phyloP scores from a whole-genome alignment of 2,113 vertebrate genomes.

The Gasterosteus aculeatus region DNA sequence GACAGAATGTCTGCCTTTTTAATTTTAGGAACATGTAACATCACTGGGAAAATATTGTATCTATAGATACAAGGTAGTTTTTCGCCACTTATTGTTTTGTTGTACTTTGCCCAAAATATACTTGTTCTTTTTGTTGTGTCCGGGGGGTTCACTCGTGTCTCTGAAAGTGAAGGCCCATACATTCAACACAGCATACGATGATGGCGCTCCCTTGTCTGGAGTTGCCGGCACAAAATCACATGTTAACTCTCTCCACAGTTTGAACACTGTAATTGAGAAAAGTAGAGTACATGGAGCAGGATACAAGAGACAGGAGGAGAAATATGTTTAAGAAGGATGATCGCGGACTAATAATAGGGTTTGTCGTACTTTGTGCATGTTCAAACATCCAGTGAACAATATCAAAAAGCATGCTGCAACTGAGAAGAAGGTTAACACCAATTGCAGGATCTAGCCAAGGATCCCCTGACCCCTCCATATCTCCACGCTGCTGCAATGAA shows the following conservation, averaged over 20 bases:
- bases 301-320: constrained; percentile 17
- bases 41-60: neutral
- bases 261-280: constrained; percentile 60
- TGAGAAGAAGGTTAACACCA: neutral
- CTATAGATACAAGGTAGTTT: neutral
- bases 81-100: neutral
- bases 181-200: constrained; percentile 1
- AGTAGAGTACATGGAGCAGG: constrained; percentile 12
- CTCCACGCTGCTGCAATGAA: constrained; percentile 24
- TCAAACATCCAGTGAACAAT: neutral
- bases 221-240: constrained; percentile 45
- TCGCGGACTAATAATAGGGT: constrained; percentile 33
- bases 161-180: neutral
- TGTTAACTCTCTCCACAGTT: constrained; percentile 50
- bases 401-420: neutral
- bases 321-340: neutral
- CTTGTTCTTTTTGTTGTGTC: constrained; percentile 32
- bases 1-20: neutral
- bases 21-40: neutral
- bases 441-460: constrained; percentile 12
- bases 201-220: constrained; percentile 21
- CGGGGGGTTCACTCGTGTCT: constrained; percentile 10
- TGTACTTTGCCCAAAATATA: neutral
- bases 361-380: constrained; percentile 2
- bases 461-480: neutral